Evolutionary conservation across 2,888 invertebrate species (phyloP).

Genomic region (Mesoligia furuncula): DNA sequence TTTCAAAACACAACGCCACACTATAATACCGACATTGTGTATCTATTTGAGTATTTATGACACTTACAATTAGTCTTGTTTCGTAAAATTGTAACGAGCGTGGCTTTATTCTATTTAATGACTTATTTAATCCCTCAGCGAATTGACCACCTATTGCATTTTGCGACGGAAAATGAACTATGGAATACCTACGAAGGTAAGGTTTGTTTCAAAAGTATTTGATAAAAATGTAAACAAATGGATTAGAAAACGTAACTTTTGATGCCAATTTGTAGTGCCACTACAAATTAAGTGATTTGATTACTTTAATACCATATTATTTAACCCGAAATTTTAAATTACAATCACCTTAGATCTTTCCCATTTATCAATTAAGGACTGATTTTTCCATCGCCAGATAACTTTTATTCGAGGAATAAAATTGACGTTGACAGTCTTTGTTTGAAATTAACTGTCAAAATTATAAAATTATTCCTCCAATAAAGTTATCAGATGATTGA

Average conservation of each 20-base stretch:
- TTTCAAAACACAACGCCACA: constrained; percentile 18
- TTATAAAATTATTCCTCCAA: too few species aligned
- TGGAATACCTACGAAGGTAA: neutral
- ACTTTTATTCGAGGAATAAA: too few species aligned
- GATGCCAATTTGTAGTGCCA: neutral
- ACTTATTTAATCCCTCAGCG: constrained; percentile 2
- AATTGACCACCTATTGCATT: neutral
- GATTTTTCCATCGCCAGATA: too few species aligned
- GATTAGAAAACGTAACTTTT: neutral
- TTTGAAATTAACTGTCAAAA: too few species aligned
- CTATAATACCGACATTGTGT: constrained; percentile 7
- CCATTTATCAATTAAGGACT: neutral
- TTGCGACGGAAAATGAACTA: constrained; percentile 2
- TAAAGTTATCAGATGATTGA: too few species aligned
- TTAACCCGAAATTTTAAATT: neutral
- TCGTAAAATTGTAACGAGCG: constrained; percentile 20
- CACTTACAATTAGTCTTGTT: constrained; percentile 32
- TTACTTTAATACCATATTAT: neutral
- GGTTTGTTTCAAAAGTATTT: neutral
- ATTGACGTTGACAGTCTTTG: too few species aligned
- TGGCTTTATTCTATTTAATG: constrained; percentile 22
- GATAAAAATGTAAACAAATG: neutral
- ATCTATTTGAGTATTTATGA: constrained; percentile 28
- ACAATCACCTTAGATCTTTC: neutral
- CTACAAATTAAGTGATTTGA: neutral